These are phyloP conservation scores for Garrulus glandarius DNA, from an alignment of 2,797 vertebrate genomes.

Conservation along the genomic window DNA sequence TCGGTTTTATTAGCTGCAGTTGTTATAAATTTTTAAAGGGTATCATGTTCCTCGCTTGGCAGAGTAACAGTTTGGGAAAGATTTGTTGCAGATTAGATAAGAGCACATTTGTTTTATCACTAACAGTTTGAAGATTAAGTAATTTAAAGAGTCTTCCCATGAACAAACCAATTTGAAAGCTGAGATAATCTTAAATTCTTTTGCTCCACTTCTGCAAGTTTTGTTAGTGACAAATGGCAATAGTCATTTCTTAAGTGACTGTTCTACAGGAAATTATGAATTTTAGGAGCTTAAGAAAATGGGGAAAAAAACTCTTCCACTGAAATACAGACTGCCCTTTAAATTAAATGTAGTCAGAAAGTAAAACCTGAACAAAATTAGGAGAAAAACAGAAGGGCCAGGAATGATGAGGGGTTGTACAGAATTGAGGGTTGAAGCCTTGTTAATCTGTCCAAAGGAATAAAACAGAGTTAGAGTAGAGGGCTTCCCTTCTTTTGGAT, in stretches of 20 bases:
- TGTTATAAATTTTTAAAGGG: conserved; percentile 54
- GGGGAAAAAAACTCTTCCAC: not conserved
- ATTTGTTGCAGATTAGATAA: conserved; percentile 49
- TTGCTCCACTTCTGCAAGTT: not conserved
- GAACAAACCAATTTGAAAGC: conserved; percentile 28
- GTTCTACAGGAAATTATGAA: not conserved
- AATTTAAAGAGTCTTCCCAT: conserved; percentile 10
- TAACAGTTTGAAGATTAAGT: conserved; percentile 49
- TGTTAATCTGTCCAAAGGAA: not conserved
- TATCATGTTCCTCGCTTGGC: conserved; percentile 2
- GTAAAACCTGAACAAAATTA: not conserved
- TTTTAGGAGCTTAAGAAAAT: not conserved
- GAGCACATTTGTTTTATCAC: conserved; percentile 28
- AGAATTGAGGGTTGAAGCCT: not conserved
- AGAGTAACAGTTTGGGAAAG: conserved; percentile 37
- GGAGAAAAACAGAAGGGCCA: not conserved
- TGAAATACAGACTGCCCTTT: not conserved
- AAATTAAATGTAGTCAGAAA: not conserved
- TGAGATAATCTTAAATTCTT: conserved; percentile 19
- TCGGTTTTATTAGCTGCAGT: conserved; percentile 54
- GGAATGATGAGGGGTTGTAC: not conserved
- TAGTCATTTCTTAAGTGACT: not conserved
- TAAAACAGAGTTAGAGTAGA: not conserved
- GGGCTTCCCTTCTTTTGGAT: not conserved
- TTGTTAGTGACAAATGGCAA: not conserved